Percentiles rank a stretch among this genome's conserved stretches.
These are phyloP conservation scores for Crepidodera aurea DNA, from an alignment of 2,888 invertebrate genomes.

Conservation along the genomic window DNA sequence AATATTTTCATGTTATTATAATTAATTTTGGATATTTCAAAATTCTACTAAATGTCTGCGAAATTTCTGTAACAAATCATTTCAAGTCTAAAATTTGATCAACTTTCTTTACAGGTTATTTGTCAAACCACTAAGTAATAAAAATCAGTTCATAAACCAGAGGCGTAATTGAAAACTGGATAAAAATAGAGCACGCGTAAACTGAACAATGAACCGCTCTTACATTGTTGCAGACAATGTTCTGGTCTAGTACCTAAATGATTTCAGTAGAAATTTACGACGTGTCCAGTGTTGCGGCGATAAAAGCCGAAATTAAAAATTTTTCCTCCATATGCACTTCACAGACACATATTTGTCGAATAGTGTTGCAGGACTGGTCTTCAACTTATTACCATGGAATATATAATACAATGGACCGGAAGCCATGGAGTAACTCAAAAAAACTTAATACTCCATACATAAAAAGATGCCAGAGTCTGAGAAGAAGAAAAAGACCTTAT, in stretches of 20 bases:
- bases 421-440: too few relatives aligned
- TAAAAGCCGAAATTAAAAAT: conserved; percentile 37
- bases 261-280: conserved; percentile 28
- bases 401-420: too few relatives aligned
- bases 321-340: conserved; percentile 28
- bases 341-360: conserved; percentile 26
- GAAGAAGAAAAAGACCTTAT: too few relatives aligned
- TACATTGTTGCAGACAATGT: conserved; percentile 21
- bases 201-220: not conserved
- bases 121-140: not conserved
- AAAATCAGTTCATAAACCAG: not conserved
- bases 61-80: too few relatives aligned
- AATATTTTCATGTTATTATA: too few relatives aligned
- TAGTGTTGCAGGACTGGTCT: conserved; percentile 17
- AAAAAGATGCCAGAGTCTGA: too few relatives aligned
- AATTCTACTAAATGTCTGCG: too few relatives aligned
- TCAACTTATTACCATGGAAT: too few relatives aligned
- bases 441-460: too few relatives aligned
- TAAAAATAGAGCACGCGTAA: not conserved
- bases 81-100: too few relatives aligned
- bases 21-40: too few relatives aligned
- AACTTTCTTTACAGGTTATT: too few relatives aligned
- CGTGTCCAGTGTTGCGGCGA: conserved; percentile 28
- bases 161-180: not conserved
- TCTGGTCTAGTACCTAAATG: conserved; percentile 21